These are phyloP conservation scores for Triplophysa dalaica DNA, from an alignment of 2,113 vertebrate genomes.

Conservation along the genomic window DNA sequence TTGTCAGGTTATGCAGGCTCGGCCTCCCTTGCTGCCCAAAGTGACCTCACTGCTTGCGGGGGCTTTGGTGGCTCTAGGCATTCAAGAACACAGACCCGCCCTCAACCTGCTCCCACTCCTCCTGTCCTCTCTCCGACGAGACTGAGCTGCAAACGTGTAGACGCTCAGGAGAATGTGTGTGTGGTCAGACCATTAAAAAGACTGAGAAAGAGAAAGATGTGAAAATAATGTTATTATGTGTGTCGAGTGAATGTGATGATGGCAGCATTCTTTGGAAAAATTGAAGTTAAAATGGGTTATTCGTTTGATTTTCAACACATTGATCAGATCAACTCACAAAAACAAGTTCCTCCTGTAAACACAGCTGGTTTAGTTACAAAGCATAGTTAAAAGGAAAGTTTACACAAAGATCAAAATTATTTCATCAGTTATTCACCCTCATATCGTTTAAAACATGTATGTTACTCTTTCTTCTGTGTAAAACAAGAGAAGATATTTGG, in stretches of 20 bases:
- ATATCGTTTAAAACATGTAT: too few species aligned
- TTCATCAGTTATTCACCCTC: too few species aligned
- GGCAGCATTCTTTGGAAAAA: too few species aligned
- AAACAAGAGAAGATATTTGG: too few species aligned
- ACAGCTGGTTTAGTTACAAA: not conserved
- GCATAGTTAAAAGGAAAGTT: too few species aligned
- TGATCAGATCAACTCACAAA: not conserved
- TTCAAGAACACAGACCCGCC: constrained; percentile 77
- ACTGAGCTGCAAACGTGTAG: constrained; percentile 49
- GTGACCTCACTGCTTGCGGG: constrained; percentile 78
- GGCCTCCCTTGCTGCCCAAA: constrained; percentile 73
- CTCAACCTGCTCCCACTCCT: constrained; percentile 73
- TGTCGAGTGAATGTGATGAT: constrained; percentile 1
- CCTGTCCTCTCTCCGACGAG: constrained; percentile 63
- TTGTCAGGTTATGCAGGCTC: constrained; percentile 79
- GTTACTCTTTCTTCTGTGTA: too few species aligned
- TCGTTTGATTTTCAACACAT: not conserved
- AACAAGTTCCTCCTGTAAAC: not conserved
- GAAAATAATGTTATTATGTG: constrained; percentile 2
- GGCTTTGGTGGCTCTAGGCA: constrained; percentile 76
- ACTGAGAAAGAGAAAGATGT: constrained; percentile 3
- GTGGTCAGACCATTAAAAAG: constrained; percentile 11
- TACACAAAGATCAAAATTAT: too few species aligned
- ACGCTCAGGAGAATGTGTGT: not conserved
- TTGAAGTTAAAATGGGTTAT: not conserved